Percentiles rank a stretch among this genome's conserved stretches.
Conservation (phyloP, 2,113 vertebrate species). For the Leucoraja erinaceus region DNA sequence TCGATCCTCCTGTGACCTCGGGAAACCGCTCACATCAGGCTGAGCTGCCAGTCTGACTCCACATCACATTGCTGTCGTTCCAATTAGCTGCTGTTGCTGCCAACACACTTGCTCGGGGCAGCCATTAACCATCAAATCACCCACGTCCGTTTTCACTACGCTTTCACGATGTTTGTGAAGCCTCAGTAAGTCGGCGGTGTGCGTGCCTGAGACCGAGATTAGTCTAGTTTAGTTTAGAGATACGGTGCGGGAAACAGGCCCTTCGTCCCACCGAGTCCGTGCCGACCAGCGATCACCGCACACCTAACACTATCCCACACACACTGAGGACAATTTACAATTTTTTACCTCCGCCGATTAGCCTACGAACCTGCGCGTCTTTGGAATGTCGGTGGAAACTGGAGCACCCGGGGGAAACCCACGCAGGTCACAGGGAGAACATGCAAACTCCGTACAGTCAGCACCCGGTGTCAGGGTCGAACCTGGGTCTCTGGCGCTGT, state of each 20-base stretch:
- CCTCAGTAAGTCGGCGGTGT: neutral
- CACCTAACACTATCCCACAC: too few species aligned
- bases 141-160: neutral
- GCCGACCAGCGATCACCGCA: too few species aligned
- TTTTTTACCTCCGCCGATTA: too few species aligned
- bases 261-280: neutral
- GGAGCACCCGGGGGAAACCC: too few species aligned
- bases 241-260: neutral
- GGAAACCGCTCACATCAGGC: neutral
- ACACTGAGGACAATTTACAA: too few species aligned
- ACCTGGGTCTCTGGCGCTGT: too few species aligned
- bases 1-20: neutral
- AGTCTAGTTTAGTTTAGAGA: neutral
- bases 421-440: too few species aligned
- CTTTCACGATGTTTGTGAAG: too few species aligned
- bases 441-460: too few species aligned
- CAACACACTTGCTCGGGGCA: neutral
- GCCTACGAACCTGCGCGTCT: too few species aligned
- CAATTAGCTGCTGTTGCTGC: slow-evolving; percentile 20
- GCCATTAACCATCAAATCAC: slow-evolving; percentile 17
- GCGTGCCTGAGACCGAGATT: neutral
- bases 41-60: neutral
- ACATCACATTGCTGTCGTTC: neutral
- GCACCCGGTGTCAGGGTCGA: too few species aligned
- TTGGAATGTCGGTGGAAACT: too few species aligned